Conservation (phyloP, 2,888 invertebrate species). For the Scaptomyza reducta region DNA sequence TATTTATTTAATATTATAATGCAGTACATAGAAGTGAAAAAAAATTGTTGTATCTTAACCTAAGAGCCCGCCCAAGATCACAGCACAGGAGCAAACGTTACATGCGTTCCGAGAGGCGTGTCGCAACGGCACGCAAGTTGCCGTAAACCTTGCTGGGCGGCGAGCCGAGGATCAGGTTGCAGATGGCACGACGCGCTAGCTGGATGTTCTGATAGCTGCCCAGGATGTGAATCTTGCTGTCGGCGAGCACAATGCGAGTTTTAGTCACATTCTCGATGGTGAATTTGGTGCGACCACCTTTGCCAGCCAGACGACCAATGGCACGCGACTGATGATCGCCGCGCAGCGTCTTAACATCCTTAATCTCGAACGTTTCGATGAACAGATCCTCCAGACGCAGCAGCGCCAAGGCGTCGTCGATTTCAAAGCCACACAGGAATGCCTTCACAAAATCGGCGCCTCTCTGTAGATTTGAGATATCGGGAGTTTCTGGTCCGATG, state of each 20-base stretch:
- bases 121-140: constrained; percentile 93
- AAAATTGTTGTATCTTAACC: constrained; percentile 10
- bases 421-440: constrained; percentile 97
- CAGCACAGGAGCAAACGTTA: constrained; percentile 82
- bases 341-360: constrained; percentile 97
- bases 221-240: constrained; percentile 97
- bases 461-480: constrained; percentile 96
- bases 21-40: constrained; percentile 20
- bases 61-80: constrained; percentile 34
- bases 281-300: constrained; percentile 98
- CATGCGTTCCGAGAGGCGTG: constrained; percentile 92
- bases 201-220: constrained; percentile 99
- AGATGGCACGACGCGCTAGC: constrained; percentile 96
- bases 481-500: constrained; percentile 86
- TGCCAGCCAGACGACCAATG: constrained; percentile 97
- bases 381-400: constrained; percentile 98
- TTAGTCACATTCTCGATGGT: constrained; percentile 99
- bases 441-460: constrained; percentile 99
- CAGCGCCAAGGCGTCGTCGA: constrained; percentile 97
- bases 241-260: constrained; percentile 98
- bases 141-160: constrained; percentile 99
- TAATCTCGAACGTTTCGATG: constrained; percentile 97
- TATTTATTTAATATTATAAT: constrained; percentile 58
- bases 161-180: constrained; percentile 97
- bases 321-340: constrained; percentile 98